phyloP scores from a whole-genome alignment of 2,113 vertebrate species.

The Nyctereutes procyonoides region DNA sequence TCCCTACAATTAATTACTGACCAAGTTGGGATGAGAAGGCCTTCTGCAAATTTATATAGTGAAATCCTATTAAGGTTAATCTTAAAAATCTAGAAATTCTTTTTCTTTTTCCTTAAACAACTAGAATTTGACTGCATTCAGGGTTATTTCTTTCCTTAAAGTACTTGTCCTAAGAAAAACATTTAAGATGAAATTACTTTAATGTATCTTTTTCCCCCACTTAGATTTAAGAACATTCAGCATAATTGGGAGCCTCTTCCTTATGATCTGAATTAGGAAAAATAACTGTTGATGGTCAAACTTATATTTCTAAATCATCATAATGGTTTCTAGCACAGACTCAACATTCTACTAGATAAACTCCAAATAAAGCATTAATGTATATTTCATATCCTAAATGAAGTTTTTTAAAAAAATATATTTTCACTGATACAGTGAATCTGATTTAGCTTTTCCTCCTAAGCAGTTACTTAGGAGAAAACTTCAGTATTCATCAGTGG shows the following conservation, averaged over 20 bases:
- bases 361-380: not conserved
- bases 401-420: not conserved
- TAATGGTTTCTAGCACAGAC: not conserved
- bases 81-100: not conserved
- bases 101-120: not conserved
- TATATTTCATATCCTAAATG: conserved; percentile 16
- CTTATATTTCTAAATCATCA: not conserved
- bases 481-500: not conserved
- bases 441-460: not conserved
- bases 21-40: not conserved
- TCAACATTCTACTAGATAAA: not conserved
- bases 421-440: not conserved
- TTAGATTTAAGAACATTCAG: not conserved
- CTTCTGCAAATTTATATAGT: not conserved
- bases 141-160: conserved; percentile 5
- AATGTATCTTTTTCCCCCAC: not conserved
- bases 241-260: not conserved
- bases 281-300: not conserved
- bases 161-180: not conserved
- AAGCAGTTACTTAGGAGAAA: not conserved
- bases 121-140: not conserved
- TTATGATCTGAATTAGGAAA: not conserved
- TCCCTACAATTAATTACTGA: not conserved
- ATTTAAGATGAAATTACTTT: not conserved
- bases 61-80: conserved; percentile 7